Evolutionary conservation across 2,797 vertebrate species (phyloP).

Genomic region (Scomberomorus guttatus): DNA sequence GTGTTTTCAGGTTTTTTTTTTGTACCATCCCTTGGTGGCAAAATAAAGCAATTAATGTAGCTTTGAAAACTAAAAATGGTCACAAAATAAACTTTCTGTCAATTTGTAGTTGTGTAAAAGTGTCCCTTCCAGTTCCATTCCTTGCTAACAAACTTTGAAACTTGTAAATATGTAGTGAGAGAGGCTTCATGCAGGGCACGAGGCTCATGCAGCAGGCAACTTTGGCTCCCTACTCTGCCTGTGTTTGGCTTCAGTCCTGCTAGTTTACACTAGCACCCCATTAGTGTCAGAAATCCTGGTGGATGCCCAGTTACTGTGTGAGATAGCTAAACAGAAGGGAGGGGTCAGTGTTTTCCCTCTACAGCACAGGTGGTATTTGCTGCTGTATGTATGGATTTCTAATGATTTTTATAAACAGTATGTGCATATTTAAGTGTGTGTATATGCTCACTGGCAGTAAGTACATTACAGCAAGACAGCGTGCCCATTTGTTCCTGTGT

Average conservation of each 20-base stretch:
- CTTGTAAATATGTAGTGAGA: not conserved
- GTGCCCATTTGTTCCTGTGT: constrained; percentile 12
- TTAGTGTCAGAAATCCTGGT: constrained; percentile 69
- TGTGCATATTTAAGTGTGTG: not conserved
- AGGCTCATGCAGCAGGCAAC: not conserved
- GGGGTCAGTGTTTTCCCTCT: not conserved
- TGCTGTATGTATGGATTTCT: not conserved
- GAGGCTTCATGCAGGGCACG: not conserved
- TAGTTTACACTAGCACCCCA: constrained; percentile 73
- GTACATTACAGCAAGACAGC: not conserved
- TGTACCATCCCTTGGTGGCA: not conserved
- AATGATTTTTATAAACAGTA: not conserved
- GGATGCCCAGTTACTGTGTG: constrained; percentile 57
- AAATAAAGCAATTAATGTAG: not conserved
- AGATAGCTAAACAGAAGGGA: constrained; percentile 36
- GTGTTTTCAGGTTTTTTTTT: not conserved
- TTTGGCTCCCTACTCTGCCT: constrained; percentile 10
- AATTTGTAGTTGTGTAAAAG: not conserved
- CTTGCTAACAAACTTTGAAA: not conserved
- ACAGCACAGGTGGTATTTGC: constrained; percentile 24
- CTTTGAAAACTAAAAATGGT: not conserved
- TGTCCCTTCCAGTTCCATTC: not conserved
- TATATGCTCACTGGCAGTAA: not conserved
- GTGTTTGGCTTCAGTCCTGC: constrained; percentile 62
- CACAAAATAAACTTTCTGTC: not conserved